These are phyloP conservation scores for Pluvianellus socialis DNA, from an alignment of 2,113 vertebrate species.

Conservation along the genomic window DNA sequence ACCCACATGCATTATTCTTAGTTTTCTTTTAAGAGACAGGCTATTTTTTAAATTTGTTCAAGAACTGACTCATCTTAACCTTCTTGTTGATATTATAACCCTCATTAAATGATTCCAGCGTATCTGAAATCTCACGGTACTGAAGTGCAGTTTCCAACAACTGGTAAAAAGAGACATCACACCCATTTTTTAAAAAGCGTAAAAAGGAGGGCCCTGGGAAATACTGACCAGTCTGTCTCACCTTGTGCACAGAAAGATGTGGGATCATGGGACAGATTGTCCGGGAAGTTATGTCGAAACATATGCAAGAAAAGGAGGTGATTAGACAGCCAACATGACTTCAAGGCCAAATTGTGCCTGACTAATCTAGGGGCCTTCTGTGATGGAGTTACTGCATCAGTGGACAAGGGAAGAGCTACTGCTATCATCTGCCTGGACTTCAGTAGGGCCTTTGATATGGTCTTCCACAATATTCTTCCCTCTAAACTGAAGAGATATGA, in stretches of 20 bases:
- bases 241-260: background rate
- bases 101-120: background rate
- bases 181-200: too few species aligned
- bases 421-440: background rate
- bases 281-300: background rate
- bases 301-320: background rate
- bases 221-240: background rate
- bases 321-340: background rate
- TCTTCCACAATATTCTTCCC: background rate
- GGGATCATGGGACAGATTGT: background rate
- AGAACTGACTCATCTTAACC: background rate
- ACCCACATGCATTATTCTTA: fast-evolving
- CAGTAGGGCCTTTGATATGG: fast-evolving
- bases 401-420: background rate
- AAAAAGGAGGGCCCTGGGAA: background rate
- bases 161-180: background rate
- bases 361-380: background rate
- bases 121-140: background rate
- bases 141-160: background rate
- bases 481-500: background rate
- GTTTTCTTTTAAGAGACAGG: background rate
- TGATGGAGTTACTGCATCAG: background rate
- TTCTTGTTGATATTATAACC: background rate
- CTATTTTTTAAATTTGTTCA: background rate
- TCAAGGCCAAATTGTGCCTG: background rate